Percentiles rank a stretch among this genome's conserved stretches.
Evolutionary conservation across 2,888 invertebrate genomes (phyloP).

Genomic region (Halictus ligatus): DNA sequence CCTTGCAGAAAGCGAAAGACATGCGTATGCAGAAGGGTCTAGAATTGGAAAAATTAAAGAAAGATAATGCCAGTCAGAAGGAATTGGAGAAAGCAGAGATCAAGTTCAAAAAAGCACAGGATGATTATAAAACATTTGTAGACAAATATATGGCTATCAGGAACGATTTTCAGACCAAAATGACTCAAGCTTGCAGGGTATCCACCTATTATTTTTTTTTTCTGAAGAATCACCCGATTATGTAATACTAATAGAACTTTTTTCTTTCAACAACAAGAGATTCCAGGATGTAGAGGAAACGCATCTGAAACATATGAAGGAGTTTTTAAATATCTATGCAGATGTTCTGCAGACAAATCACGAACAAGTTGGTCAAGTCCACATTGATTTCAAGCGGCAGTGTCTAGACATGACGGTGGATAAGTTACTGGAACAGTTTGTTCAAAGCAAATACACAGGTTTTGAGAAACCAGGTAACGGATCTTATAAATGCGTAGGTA

Average conservation of each 20-base stretch:
- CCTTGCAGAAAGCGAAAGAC: constrained; percentile 96
- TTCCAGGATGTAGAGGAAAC: constrained; percentile 98
- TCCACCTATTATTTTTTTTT: constrained; percentile 68
- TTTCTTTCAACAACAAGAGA: constrained; percentile 85
- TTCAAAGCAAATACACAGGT: constrained; percentile 96
- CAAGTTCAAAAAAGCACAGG: constrained; percentile 96
- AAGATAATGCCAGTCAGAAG: constrained; percentile 95
- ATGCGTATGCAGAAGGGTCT: constrained; percentile 93
- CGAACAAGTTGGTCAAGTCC: constrained; percentile 95
- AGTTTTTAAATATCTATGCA: constrained; percentile 95
- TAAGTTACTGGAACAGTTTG: constrained; percentile 95
- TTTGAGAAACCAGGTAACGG: constrained; percentile 94
- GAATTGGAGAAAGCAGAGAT: constrained; percentile 97
- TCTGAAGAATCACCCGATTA: not conserved
- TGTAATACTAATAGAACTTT: constrained; percentile 38
- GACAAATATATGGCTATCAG: constrained; percentile 97
- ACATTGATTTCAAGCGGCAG: constrained; percentile 96
- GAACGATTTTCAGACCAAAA: constrained; percentile 97
- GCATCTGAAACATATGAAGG: constrained; percentile 97
- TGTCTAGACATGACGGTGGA: constrained; percentile 97
- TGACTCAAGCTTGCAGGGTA: constrained; percentile 95
- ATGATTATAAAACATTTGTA: constrained; percentile 95
- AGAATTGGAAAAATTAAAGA: constrained; percentile 95
- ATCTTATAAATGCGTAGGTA: not conserved
- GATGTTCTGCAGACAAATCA: constrained; percentile 95